These are phyloP conservation scores for Tiliacea aurago DNA, from an alignment of 2,888 invertebrate species.

Conservation along the genomic window DNA sequence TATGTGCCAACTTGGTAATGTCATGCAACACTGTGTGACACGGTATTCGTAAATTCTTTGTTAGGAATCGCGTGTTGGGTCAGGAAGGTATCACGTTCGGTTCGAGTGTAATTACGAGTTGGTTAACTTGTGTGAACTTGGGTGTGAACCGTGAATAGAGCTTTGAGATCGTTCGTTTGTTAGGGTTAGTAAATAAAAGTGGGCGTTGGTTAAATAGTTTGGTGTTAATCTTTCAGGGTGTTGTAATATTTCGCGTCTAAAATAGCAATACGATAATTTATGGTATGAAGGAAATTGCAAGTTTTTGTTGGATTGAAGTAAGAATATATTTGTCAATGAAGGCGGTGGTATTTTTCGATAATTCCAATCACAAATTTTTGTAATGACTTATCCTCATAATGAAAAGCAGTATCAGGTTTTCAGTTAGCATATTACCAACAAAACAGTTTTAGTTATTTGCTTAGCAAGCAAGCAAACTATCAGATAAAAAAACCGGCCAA, in stretches of 20 bases:
- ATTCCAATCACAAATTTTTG: background rate
- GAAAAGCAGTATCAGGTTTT: background rate
- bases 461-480: background rate
- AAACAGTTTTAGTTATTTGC: background rate
- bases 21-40: conserved; percentile 22
- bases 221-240: conserved; percentile 5
- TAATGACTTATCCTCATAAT: background rate
- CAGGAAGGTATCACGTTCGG: conserved; percentile 33
- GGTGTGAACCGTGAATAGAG: conserved; percentile 37
- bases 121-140: conserved; percentile 34
- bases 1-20: background rate
- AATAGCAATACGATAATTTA: background rate
- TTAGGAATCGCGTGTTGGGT: conserved; percentile 29
- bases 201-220: background rate
- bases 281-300: background rate
- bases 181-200: conserved; percentile 17
- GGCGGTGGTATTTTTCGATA: background rate
- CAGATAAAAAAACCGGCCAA: too few relatives aligned
- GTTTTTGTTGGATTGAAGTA: background rate
- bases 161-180: conserved; percentile 39
- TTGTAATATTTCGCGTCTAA: background rate
- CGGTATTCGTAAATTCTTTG: conserved; percentile 39
- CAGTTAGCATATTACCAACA: background rate
- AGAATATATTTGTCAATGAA: background rate
- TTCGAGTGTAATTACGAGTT: conserved; percentile 51